Conservation (phyloP, 2,113 vertebrate genomes). For the Callaeas wilsoni region DNA sequence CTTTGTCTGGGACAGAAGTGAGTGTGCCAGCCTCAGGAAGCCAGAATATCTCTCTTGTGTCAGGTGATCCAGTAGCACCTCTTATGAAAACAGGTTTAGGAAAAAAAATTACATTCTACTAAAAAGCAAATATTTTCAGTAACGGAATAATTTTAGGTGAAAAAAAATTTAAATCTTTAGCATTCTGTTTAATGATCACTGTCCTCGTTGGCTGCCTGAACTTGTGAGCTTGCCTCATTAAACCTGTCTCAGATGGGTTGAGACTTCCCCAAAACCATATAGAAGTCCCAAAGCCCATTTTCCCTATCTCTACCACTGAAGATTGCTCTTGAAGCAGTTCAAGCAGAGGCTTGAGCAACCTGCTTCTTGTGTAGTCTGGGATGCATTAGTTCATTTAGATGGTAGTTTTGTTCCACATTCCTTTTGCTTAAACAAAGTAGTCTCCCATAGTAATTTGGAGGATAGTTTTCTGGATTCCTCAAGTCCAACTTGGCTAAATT, state of each 20-base stretch:
- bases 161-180: not conserved
- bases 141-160: not conserved
- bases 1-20: not conserved
- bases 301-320: not conserved
- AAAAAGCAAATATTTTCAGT: not conserved
- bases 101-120: not conserved
- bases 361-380: not conserved
- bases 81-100: not conserved
- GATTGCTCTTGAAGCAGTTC: not conserved
- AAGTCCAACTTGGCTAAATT: not conserved
- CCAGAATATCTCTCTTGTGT: not conserved
- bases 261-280: not conserved
- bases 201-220: not conserved
- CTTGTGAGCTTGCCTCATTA: not conserved
- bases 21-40: not conserved
- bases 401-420: not conserved
- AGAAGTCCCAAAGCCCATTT: not conserved
- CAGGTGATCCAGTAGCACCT: not conserved
- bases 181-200: not conserved
- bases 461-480: not conserved
- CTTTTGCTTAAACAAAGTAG: not conserved
- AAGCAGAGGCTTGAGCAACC: not conserved
- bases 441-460: not conserved
- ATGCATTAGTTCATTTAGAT: not conserved
- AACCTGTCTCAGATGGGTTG: not conserved